Percentiles rank a stretch among this genome's conserved stretches.
Evolutionary conservation across 1,140 invertebrate genomes (phyloP).

Genomic region (Cydia pomonella): DNA sequence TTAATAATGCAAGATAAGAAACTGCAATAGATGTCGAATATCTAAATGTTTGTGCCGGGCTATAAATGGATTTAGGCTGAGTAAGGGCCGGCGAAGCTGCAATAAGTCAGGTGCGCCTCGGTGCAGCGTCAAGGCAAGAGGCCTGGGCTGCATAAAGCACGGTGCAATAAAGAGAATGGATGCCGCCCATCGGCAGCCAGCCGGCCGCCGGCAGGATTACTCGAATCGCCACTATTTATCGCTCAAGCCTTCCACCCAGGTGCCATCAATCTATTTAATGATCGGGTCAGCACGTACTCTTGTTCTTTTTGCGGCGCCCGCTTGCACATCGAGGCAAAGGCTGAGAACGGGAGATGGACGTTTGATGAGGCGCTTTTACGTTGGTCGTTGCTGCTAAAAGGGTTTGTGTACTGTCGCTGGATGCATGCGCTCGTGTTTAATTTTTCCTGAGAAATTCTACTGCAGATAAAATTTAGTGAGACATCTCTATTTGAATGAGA

Average conservation of each 20-base stretch:
- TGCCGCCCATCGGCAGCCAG: conserved; percentile 74
- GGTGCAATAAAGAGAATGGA: conserved; percentile 79
- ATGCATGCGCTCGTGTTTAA: conserved; percentile 14
- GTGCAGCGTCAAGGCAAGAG: conserved; percentile 68
- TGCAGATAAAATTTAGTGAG: neutral
- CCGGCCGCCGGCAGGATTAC: conserved; percentile 74
- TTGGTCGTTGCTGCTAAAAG: conserved; percentile 73
- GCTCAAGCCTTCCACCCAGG: conserved; percentile 77
- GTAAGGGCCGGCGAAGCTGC: conserved; percentile 40
- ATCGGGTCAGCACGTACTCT: conserved; percentile 79
- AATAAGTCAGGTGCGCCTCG: conserved; percentile 70
- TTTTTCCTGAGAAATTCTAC: neutral
- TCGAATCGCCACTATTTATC: conserved; percentile 80
- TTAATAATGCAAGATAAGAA: conserved; percentile 23
- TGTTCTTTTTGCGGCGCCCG: conserved; percentile 64
- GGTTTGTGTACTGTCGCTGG: conserved; percentile 63
- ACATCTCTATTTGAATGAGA: neutral
- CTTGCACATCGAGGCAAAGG: conserved; percentile 62
- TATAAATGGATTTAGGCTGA: conserved; percentile 26
- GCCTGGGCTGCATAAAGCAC: conserved; percentile 71
- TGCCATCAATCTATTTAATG: conserved; percentile 80
- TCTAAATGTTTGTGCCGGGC: neutral
- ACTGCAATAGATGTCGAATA: conserved; percentile 10
- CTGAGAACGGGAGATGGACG: conserved; percentile 69
- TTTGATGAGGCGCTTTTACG: conserved; percentile 79